Evolutionary conservation across 2,888 invertebrate genomes (phyloP).

Genomic region (Eristalis arbustorum): DNA sequence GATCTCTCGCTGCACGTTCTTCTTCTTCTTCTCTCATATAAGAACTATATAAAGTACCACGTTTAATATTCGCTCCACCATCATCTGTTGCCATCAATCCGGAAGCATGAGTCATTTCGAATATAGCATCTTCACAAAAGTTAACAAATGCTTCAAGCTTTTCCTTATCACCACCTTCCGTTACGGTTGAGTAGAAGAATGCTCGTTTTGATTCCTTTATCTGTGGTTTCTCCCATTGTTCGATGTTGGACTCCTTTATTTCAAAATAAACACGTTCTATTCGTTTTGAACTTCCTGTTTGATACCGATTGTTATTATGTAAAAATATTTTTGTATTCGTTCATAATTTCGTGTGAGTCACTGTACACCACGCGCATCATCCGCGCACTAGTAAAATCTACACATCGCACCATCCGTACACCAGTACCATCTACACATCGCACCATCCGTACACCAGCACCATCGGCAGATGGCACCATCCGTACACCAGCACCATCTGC

Average conservation of each 20-base stretch:
- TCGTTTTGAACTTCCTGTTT: slow-evolving; percentile 93
- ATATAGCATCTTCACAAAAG: slow-evolving; percentile 99
- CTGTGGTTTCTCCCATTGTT: slow-evolving; percentile 99
- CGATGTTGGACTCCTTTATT: slow-evolving; percentile 98
- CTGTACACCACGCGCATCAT: no score
- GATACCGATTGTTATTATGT: no score
- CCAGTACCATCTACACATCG: no score
- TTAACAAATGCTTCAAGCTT: slow-evolving; percentile 99
- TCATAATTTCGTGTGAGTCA: no score
- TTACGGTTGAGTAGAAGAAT: slow-evolving; percentile 99
- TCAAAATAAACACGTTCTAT: slow-evolving; percentile 99
- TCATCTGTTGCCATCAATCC: slow-evolving; percentile 97
- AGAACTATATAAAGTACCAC: slow-evolving; percentile 90
- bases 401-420: no score
- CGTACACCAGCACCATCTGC: no score
- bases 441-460: no score
- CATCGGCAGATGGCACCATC: no score
- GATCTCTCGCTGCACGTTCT: slow-evolving; percentile 89
- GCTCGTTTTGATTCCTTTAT: slow-evolving; percentile 99
- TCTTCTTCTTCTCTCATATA: slow-evolving; percentile 94
- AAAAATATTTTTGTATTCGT: no score
- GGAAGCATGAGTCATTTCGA: slow-evolving; percentile 99
- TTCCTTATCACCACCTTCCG: slow-evolving; percentile 99
- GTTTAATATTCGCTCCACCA: slow-evolving; percentile 87
- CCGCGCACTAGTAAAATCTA: no score